A percentile compares a stretch with the other conserved stretches of the same genome.
Evolutionary conservation across 2,113 vertebrate genomes (phyloP).

Genomic region (Cettia cetti): DNA sequence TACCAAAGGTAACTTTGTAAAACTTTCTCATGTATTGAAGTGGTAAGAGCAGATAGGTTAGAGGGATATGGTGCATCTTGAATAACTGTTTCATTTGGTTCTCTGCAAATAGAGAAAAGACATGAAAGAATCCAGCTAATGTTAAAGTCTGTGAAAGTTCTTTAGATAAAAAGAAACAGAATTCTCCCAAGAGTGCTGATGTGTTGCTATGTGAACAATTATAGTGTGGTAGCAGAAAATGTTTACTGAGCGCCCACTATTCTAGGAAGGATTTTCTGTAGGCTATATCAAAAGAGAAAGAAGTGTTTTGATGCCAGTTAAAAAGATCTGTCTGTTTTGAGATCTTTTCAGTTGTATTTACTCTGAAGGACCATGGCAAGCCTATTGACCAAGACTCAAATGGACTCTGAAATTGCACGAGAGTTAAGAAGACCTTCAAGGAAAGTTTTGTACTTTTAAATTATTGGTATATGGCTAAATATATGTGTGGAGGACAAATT

Average conservation of each 20-base stretch:
- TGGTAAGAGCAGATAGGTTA: slow-evolving; percentile 25
- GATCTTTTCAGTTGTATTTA: background rate
- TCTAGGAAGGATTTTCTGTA: slow-evolving; percentile 34
- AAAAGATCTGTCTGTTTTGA: slow-evolving; percentile 14
- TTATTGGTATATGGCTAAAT: background rate
- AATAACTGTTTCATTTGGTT: slow-evolving; percentile 50
- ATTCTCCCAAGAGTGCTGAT: slow-evolving; percentile 35
- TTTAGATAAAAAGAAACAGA: slow-evolving; percentile 44
- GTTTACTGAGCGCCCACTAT: background rate
- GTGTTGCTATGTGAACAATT: slow-evolving; percentile 61
- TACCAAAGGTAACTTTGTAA: slow-evolving; percentile 35
- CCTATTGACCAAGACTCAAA: background rate
- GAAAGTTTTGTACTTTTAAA: background rate
- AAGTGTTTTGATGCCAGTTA: slow-evolving; percentile 28
- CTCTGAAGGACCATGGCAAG: background rate
- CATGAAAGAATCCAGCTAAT: slow-evolving; percentile 33
- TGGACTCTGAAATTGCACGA: background rate
- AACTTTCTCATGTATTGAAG: slow-evolving; percentile 46
- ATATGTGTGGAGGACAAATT: background rate
- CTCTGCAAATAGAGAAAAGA: slow-evolving; percentile 37
- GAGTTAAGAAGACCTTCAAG: background rate
- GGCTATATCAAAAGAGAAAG: slow-evolving; percentile 4
- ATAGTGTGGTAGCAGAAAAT: slow-evolving; percentile 22
- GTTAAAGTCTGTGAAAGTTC: slow-evolving; percentile 41
- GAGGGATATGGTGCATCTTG: slow-evolving; percentile 1